Base-by-base conservation (phyloP, 1,140 invertebrate genomes). In the Teleopsis dalmanni region DNA sequence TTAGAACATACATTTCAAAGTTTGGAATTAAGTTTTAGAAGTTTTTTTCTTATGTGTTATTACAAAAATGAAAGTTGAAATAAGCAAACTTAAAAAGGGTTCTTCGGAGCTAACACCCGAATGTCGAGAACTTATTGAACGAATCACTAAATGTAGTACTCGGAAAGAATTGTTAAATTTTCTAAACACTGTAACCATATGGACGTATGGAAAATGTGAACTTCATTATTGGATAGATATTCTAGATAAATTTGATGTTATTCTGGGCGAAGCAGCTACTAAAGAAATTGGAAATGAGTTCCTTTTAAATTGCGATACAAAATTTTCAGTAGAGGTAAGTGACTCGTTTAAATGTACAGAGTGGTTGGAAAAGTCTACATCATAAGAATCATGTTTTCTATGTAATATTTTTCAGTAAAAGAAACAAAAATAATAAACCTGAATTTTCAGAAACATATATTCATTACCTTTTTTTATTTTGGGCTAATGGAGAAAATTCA, bases 121-220 rank as follows among this genome's bases (percentile, higher is more conserved):
- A 75, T 92, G 88, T 70, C 82, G 84, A 63, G 76, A 78, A 53
- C 72, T 92, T 8, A 92, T 92, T 58, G 86, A 87, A 55, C 82
- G 82, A 61, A 64, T 92, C 21, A 82, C 84, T 61, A 77, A 76
- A 51, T 87, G 85, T 62, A 48, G 60, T 7, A 79, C 79, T 34
- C 76, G 83, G 52, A 73, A 80, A 50, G 85, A 88, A 65, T 71
- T 92, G 26, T 69, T 87, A 2, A 75, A 79, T 46, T 86, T 88
- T 65, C 65, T 93, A 21, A 81, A 81, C 52, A 79, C 81, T 50
- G 82, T 91, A 52, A 86, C 87, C 59, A 81, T 84, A 25, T 93
- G 90, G 89, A 88, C 86, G 26, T 91, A 84, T 72, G 88, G 89
- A 47, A 93, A 93, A 78, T 92, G 88, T 73, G 90, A 94, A 73